A percentile compares a stretch with the other conserved stretches of the same genome.
phyloP scores from a whole-genome alignment of 2,888 invertebrate genomes.

The Xanthia togata region DNA sequence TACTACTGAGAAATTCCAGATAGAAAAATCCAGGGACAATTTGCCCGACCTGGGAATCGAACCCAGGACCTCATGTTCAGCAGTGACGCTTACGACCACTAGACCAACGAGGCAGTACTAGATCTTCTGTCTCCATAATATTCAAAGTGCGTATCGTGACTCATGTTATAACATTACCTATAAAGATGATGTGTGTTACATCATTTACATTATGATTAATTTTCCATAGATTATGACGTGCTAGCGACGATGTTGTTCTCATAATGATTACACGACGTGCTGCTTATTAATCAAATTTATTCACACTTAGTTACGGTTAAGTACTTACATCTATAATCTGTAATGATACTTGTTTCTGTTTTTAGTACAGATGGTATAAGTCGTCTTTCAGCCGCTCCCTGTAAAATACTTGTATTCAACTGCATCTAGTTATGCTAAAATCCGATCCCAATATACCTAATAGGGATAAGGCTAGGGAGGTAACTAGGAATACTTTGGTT shows the following conservation, averaged over 20 bases:
- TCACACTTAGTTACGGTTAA: slow-evolving; percentile 8
- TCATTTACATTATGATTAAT: slow-evolving; percentile 47
- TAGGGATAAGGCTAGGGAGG: background rate
- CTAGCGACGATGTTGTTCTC: slow-evolving; percentile 34
- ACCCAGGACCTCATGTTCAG: too few relatives aligned
- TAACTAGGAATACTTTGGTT: background rate
- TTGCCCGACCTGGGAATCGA: too few relatives aligned
- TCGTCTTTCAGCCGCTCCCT: too few relatives aligned
- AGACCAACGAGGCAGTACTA: background rate
- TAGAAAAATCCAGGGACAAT: too few relatives aligned
- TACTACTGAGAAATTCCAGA: too few relatives aligned
- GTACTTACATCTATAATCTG: background rate
- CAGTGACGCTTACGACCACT: too few relatives aligned
- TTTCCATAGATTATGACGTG: slow-evolving; percentile 42
- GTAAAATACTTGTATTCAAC: too few relatives aligned
- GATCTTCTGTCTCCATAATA: slow-evolving; percentile 9
- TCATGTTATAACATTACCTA: slow-evolving; percentile 2
- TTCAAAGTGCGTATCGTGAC: background rate
- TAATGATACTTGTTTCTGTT: background rate
- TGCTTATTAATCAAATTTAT: slow-evolving; percentile 46
- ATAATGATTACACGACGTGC: slow-evolving; percentile 19
- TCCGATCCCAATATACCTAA: background rate
- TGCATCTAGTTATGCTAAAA: background rate
- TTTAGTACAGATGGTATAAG: too few relatives aligned
- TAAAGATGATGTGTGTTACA: slow-evolving; percentile 28